phyloP scores from a whole-genome alignment of 2,888 invertebrate genomes.

The Heteropelma amictum region DNA sequence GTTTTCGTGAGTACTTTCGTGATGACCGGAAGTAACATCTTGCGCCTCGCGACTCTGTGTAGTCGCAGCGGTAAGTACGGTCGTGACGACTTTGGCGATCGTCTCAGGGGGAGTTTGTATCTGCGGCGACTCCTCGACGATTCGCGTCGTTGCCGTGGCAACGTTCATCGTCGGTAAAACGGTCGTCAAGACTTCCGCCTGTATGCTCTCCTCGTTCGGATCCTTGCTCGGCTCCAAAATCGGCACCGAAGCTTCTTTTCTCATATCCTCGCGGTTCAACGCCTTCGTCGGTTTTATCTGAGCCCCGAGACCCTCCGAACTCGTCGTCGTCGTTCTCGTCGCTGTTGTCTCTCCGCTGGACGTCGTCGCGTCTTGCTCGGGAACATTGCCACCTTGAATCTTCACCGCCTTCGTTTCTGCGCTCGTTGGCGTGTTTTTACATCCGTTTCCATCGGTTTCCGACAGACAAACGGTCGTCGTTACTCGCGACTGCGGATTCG shows the following conservation, averaged over 20 bases:
- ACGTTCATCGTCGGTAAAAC: slow-evolving; percentile 57
- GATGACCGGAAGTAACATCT: not conserved
- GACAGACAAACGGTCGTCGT: no score
- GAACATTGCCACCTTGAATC: not conserved
- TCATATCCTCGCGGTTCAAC: slow-evolving; percentile 64
- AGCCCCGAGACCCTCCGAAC: slow-evolving; percentile 70
- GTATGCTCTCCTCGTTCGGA: slow-evolving; percentile 59
- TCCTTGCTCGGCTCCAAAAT: slow-evolving; percentile 67
- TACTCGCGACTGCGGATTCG: not conserved
- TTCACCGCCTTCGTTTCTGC: slow-evolving; percentile 7
- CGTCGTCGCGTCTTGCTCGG: not conserved
- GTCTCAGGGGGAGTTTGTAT: slow-evolving; percentile 57
- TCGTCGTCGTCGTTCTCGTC: slow-evolving; percentile 28
- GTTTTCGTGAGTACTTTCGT: slow-evolving; percentile 8
- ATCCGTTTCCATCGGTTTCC: not conserved
- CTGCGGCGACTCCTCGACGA: slow-evolving; percentile 57
- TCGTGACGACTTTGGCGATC: slow-evolving; percentile 32
- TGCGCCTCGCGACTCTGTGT: slow-evolving; percentile 14
- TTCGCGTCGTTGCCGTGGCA: slow-evolving; percentile 56
- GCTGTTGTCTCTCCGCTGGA: slow-evolving; percentile 61
- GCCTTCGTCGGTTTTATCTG: slow-evolving; percentile 72
- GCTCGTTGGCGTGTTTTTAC: not conserved
- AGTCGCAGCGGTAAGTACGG: slow-evolving; percentile 12
- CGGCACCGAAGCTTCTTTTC: slow-evolving; percentile 63
- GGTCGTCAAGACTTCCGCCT: slow-evolving; percentile 63